These are phyloP conservation scores for Phortica okadai DNA, from an alignment of 2,888 invertebrate genomes.

Conservation along the genomic window DNA sequence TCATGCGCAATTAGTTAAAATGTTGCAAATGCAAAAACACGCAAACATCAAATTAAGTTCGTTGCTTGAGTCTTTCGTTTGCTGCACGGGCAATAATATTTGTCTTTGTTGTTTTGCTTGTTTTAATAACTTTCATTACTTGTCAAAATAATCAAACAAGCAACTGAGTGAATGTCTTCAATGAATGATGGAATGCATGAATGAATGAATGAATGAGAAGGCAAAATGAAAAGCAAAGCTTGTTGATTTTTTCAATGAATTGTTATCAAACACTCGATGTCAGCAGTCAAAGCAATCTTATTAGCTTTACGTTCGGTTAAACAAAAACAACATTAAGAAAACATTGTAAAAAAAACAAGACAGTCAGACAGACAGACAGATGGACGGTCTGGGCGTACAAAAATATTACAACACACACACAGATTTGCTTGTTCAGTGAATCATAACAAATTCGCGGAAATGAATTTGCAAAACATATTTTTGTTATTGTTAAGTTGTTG, in stretches of 20 bases:
- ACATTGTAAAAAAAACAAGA: conserved; percentile 3
- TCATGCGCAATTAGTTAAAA: conserved; percentile 69
- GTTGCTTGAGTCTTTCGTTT: background rate
- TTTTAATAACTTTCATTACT: conserved; percentile 55
- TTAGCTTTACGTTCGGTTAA: no score
- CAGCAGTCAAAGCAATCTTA: no score
- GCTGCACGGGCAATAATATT: background rate
- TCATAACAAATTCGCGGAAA: no score
- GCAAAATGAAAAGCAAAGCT: no score
- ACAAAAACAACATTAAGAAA: no score
- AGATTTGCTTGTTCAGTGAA: no score
- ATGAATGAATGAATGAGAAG: no score
- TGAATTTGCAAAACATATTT: background rate
- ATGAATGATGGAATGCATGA: background rate
- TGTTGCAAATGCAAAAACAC: conserved; percentile 50
- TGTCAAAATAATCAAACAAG: conserved; percentile 52
- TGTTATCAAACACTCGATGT: no score
- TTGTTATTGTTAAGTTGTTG: conserved; percentile 23
- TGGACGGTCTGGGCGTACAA: no score
- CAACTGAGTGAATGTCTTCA: conserved; percentile 31
- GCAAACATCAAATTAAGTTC: conserved; percentile 30
- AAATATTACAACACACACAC: no score
- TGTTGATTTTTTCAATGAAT: no score
- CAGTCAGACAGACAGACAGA: conserved; percentile 26
- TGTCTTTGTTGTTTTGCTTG: conserved; percentile 36